phyloP scores from a whole-genome alignment of 2,113 vertebrate genomes.

The Calonectris borealis region DNA sequence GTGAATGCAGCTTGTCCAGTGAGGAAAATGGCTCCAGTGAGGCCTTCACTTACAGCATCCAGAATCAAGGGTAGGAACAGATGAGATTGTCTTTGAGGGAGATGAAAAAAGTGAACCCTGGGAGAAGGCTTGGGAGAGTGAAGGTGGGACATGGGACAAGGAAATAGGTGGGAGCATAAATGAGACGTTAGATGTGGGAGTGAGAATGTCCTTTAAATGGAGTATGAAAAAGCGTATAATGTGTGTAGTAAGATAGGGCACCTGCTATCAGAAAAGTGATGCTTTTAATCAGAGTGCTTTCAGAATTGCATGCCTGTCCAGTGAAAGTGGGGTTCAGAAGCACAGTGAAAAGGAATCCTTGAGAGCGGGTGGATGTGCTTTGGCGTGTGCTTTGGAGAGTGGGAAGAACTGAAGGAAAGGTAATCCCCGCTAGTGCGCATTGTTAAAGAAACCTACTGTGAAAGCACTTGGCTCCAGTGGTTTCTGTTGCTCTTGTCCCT shows the following conservation, averaged over 20 bases:
- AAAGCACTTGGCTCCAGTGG: not conserved
- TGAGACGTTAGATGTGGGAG: not conserved
- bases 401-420: not conserved
- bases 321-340: not conserved
- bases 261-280: not conserved
- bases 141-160: not conserved
- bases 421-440: not conserved
- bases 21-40: slow-evolving; percentile 48
- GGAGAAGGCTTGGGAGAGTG: not conserved
- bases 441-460: not conserved
- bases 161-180: not conserved
- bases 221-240: not conserved
- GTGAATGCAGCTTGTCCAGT: slow-evolving; percentile 44
- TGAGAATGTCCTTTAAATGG: not conserved
- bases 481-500: not conserved
- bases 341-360: not conserved
- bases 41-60: slow-evolving; percentile 51
- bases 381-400: not conserved
- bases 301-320: not conserved
- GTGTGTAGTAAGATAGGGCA: not conserved
- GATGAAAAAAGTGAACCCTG: not conserved
- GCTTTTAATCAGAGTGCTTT: not conserved
- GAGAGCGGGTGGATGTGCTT: not conserved
- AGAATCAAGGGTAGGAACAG: slow-evolving; percentile 72
- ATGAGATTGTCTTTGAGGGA: not conserved